These are phyloP conservation scores for Lysandra bellargus DNA, from an alignment of 2,888 invertebrate genomes.

Conservation along the genomic window DNA sequence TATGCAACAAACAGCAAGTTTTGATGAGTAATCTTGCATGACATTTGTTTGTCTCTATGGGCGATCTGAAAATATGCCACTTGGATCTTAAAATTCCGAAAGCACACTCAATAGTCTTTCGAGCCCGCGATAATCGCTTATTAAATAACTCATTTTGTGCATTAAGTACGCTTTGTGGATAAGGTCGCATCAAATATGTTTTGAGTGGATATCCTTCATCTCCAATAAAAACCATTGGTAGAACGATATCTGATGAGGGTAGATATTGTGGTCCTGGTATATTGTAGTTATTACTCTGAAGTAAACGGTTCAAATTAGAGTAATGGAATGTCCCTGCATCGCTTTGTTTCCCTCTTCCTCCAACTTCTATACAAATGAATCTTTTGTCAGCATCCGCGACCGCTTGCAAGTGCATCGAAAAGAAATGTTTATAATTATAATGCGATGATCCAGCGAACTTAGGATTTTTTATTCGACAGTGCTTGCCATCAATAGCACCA, in stretches of 20 bases:
- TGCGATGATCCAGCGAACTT: constrained; percentile 32
- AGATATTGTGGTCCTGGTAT: constrained; percentile 35
- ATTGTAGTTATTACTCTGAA: constrained; percentile 35
- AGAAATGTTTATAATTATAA: constrained; percentile 39
- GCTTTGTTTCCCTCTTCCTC: constrained; percentile 42
- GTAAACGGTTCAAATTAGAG: constrained; percentile 40
- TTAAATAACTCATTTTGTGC: constrained; percentile 39
- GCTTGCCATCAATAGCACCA: constrained; percentile 40
- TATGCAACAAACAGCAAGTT: constrained; percentile 36
- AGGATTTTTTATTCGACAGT: constrained; percentile 41
- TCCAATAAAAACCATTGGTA: constrained; percentile 38
- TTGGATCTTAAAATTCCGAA: constrained; percentile 38
- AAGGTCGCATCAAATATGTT: constrained; percentile 42
- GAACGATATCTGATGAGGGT: constrained; percentile 37
- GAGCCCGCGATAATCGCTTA: constrained; percentile 33
- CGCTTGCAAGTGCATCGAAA: constrained; percentile 41
- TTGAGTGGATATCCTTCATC: constrained; percentile 38
- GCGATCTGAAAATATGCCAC: constrained; percentile 38
- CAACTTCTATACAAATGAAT: constrained; percentile 39
- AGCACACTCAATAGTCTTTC: constrained; percentile 38
- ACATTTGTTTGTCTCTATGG: constrained; percentile 42
- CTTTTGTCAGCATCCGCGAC: constrained; percentile 41
- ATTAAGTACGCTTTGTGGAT: constrained; percentile 38
- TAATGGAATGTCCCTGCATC: constrained; percentile 43
- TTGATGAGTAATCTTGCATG: constrained; percentile 38